These are phyloP conservation scores for Clarias laeviceps DNA, from an alignment of 2,797 vertebrate species.

Conservation along the genomic window DNA sequence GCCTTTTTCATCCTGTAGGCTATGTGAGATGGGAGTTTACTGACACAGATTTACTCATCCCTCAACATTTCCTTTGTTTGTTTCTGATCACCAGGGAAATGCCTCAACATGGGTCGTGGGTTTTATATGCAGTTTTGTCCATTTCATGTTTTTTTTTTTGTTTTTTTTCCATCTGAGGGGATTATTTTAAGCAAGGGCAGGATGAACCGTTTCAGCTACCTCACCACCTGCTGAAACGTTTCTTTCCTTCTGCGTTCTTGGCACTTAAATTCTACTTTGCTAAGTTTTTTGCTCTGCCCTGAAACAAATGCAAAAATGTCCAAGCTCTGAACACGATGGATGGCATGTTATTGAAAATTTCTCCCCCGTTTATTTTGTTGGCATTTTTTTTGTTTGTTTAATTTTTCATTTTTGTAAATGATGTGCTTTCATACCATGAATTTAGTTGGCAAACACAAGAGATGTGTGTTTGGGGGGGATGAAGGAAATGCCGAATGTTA, in stretches of 20 bases:
- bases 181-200: background rate
- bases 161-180: background rate
- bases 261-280: slow-evolving; percentile 4
- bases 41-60: background rate
- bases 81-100: slow-evolving; percentile 5
- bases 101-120: background rate
- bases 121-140: slow-evolving; percentile 12
- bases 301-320: slow-evolving; percentile 49
- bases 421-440: slow-evolving; percentile 60
- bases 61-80: slow-evolving; percentile 51
- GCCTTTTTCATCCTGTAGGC: slow-evolving; percentile 11
- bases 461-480: slow-evolving; percentile 63
- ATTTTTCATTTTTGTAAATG: slow-evolving; percentile 48
- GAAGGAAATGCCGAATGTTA: slow-evolving; percentile 52
- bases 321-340: slow-evolving; percentile 59
- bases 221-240: background rate
- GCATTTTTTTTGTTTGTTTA: slow-evolving; percentile 62
- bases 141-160: background rate
- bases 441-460: slow-evolving; percentile 57
- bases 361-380: slow-evolving; percentile 42
- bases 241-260: background rate
- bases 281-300: background rate
- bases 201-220: background rate
- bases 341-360: slow-evolving; percentile 14
- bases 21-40: background rate